A percentile compares a stretch with the other conserved stretches of the same genome.
phyloP scores from a whole-genome alignment of 2,888 invertebrate genomes.

The Eurois occulta region DNA sequence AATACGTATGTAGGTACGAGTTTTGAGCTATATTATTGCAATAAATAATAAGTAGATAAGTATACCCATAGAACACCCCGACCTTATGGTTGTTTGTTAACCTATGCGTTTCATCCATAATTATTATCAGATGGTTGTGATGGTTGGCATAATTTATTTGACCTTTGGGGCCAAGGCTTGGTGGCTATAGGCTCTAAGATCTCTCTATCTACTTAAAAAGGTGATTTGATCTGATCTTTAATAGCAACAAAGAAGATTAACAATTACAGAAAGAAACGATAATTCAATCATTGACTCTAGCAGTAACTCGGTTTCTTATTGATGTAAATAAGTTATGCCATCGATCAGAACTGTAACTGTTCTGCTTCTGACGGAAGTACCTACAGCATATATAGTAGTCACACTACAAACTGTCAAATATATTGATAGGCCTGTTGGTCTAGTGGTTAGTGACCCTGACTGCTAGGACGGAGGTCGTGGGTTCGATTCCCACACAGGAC shows the following conservation, averaged over 20 bases:
- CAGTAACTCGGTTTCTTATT: not conserved
- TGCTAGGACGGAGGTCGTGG: too few relatives aligned
- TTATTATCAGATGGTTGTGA: too few relatives aligned
- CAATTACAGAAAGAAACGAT: not conserved
- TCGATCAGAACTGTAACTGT: constrained; percentile 21
- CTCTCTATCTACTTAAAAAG: not conserved
- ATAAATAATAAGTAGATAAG: too few relatives aligned
- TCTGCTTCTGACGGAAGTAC: constrained; percentile 16
- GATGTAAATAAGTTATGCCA: not conserved
- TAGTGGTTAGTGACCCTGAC: too few relatives aligned
- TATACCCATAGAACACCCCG: not conserved
- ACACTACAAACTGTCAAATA: not conserved
- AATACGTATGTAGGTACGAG: too few relatives aligned
- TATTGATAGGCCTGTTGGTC: too few relatives aligned
- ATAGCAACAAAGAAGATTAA: not conserved
- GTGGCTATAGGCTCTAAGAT: not conserved
- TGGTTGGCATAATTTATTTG: not conserved
- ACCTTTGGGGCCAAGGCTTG: not conserved
- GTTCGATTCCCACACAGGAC: too few relatives aligned
- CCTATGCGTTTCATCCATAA: not conserved
- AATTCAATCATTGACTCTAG: not conserved
- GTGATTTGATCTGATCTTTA: not conserved
- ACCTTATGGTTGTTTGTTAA: not conserved
- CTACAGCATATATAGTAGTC: not conserved
- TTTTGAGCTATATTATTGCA: too few relatives aligned